Conservation (phyloP, 1,140 invertebrate genomes). For the Venustaconcha ellipsiformis region DNA sequence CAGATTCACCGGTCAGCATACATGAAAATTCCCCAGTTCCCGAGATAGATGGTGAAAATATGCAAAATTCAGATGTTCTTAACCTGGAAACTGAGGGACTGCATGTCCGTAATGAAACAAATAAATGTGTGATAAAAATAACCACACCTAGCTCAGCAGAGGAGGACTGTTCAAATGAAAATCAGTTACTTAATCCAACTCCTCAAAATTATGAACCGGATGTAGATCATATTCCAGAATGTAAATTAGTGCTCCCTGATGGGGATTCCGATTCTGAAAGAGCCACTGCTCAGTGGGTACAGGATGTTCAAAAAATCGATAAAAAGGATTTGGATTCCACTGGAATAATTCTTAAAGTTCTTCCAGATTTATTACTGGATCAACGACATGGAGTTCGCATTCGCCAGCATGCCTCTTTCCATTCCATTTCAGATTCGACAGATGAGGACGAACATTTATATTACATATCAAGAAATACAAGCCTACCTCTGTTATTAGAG, state of each 20-base stretch:
- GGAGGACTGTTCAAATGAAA: neutral
- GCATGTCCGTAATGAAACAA: neutral
- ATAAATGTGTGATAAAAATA: neutral
- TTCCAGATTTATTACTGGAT: constrained; percentile 15
- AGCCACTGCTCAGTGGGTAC: constrained; percentile 28
- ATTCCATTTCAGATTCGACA: constrained; percentile 22
- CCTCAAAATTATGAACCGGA: neutral
- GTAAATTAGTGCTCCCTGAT: constrained; percentile 6
- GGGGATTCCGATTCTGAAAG: constrained; percentile 11
- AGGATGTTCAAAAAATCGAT: constrained; percentile 19
- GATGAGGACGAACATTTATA: constrained; percentile 6
- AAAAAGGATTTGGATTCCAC: constrained; percentile 16
- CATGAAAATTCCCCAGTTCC: constrained; percentile 22
- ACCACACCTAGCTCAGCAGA: neutral
- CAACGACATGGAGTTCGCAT: constrained; percentile 15
- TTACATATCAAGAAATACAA: constrained; percentile 26
- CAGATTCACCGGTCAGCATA: constrained; percentile 1
- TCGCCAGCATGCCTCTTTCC: constrained; percentile 15
- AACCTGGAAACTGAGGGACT: neutral
- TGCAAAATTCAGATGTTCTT: constrained; percentile 1
- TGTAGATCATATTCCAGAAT: neutral
- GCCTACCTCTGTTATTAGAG: constrained; percentile 22
- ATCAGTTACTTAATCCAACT: neutral
- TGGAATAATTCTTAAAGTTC: constrained; percentile 31
- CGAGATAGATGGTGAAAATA: constrained; percentile 17